Conservation (phyloP, 2,113 vertebrate species). For the Hymenochirus boettgeri region DNA sequence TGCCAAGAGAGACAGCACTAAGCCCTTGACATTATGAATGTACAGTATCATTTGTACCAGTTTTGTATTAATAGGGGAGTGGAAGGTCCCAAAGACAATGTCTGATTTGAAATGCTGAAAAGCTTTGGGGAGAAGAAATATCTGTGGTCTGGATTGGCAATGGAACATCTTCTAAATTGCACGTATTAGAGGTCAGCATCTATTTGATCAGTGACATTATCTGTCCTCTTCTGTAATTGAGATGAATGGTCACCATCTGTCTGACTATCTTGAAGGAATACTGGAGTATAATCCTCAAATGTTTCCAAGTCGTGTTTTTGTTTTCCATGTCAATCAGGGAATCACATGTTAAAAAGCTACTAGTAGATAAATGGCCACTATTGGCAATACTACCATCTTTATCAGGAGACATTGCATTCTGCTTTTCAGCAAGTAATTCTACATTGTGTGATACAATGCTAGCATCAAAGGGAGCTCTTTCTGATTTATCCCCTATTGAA, state of each 20-base stretch:
- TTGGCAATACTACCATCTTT: not conserved
- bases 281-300: not conserved
- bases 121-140: accelerated
- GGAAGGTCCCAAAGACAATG: not conserved
- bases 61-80: accelerated
- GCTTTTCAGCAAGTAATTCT: not conserved
- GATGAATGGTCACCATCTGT: not conserved
- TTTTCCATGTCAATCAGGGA: constrained; percentile 5
- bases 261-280: not conserved
- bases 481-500: not conserved
- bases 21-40: constrained; percentile 74
- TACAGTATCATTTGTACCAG: constrained; percentile 72
- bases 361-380: constrained; percentile 1
- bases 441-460: not conserved
- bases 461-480: not conserved
- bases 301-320: not conserved
- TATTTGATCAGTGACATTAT: not conserved
- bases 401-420: not conserved
- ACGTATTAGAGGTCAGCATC: accelerated
- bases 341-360: constrained; percentile 19
- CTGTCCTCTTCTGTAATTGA: not conserved
- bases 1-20: constrained; percentile 80
- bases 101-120: accelerated
- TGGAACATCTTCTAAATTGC: accelerated
- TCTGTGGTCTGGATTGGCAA: accelerated